phyloP scores from a whole-genome alignment of 2,113 vertebrate species.

The Oreochromis niloticus region DNA sequence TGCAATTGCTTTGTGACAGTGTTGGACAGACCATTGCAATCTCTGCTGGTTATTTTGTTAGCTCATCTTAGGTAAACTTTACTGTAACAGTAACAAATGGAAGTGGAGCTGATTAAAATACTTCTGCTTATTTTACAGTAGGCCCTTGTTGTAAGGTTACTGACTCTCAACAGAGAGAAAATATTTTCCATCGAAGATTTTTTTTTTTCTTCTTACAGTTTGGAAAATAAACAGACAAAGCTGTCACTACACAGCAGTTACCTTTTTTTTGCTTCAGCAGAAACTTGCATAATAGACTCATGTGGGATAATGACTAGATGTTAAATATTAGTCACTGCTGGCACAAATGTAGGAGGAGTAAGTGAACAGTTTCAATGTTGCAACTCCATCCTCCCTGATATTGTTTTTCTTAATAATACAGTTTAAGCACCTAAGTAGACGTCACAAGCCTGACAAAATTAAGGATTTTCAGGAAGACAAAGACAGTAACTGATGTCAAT shows the following conservation, averaged over 20 bases:
- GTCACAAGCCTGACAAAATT: not conserved
- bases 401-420: not conserved
- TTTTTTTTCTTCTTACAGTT: not conserved
- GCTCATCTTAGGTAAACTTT: not conserved
- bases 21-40: rapidly evolving
- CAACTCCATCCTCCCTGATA: not conserved
- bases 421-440: not conserved
- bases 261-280: not conserved
- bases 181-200: not conserved
- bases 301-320: not conserved
- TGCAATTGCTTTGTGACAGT: rapidly evolving
- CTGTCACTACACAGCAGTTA: not conserved
- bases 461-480: not conserved
- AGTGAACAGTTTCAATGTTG: not conserved
- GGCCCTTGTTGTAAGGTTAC: not conserved
- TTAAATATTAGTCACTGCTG: not conserved
- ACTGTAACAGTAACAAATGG: not conserved
- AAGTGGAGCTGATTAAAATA: not conserved
- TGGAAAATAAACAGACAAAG: not conserved
- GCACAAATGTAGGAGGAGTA: not conserved
- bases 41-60: not conserved
- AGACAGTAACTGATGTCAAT: not conserved
- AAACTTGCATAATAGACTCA: not conserved
- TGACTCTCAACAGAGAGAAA: not conserved
- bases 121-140: not conserved